Evolutionary conservation across 2,888 invertebrate species (phyloP), one percentile per base, ranked within the genome.

Genomic region (Philonicus albiceps): DNA sequence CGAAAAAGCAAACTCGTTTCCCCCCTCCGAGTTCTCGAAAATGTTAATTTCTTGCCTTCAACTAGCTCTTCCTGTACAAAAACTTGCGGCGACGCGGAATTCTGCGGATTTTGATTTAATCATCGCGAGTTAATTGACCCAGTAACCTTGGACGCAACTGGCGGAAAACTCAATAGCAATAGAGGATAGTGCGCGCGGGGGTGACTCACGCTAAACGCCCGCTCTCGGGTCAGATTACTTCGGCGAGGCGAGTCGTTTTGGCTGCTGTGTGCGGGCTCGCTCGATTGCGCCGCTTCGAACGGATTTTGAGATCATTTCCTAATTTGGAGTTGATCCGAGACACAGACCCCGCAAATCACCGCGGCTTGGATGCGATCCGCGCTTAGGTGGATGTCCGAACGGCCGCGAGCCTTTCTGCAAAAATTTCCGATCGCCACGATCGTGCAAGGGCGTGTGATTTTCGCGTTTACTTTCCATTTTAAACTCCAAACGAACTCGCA

Each of bases 81-180:
- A 64, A 64, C 7, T 11, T 0, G 64, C 27, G 64, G 64, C 64
- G 64, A 64, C 64, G 64, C 64, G 64, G 64, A 64, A 64, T 64
- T 64, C 64, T 64, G 64, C 64, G 64, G 64, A 74, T 34, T 74
- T 74, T 74, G 74, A 74, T 37, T 74, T 74, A 74, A 74, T 74
- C 74, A 74, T 76, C 40, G 37, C 34, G 76, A 22, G 76, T 76
- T 76, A 76, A 76, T 76, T 76, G 76, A 76, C 76, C 40, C 76
- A 76, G 40, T 76, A 22, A 76, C 76, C 76, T 76, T 76, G 76
- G 6, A 37, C 34, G 27, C 43, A 76, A 27, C 22, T 19, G 31
- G 76, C 76, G 76, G 76, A 76, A 76, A 76, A 76, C 34, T 76
- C 76, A 76, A 40, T 27, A 76, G 27, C 22, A 76, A 76, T 64